Percentiles rank a stretch among this genome's conserved stretches.
Evolutionary conservation across 2,888 invertebrate genomes (phyloP).

Genomic region (Linnaemya tessellans): DNA sequence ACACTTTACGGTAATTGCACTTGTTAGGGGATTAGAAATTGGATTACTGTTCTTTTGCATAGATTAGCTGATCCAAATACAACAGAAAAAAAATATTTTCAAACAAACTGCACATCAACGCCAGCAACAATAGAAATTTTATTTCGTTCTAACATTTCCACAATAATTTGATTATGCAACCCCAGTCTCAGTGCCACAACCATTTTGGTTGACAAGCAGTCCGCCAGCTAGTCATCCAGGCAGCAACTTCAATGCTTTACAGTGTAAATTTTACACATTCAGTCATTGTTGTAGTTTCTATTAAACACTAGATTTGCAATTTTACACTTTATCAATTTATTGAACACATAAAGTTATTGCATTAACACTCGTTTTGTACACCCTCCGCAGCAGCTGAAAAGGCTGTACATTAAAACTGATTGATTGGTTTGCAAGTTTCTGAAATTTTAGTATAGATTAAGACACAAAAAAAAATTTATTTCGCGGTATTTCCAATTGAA

Average conservation of each 20-base stretch:
- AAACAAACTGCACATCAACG: slow-evolving; percentile 4
- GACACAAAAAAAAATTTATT: too few relatives aligned
- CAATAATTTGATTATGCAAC: slow-evolving; percentile 58
- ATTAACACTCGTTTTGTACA: neutral
- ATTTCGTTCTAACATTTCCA: slow-evolving; percentile 39
- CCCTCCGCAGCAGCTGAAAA: neutral
- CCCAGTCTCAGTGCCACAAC: neutral
- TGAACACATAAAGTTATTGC: neutral
- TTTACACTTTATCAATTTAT: slow-evolving; percentile 65
- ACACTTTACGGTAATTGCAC: slow-evolving; percentile 50
- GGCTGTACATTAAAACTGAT: neutral
- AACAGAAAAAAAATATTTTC: neutral
- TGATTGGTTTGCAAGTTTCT: too few relatives aligned
- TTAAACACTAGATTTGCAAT: slow-evolving; percentile 65
- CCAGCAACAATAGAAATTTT: slow-evolving; percentile 40
- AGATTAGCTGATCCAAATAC: slow-evolving; percentile 58
- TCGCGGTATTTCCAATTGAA: too few relatives aligned
- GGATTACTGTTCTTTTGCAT: slow-evolving; percentile 52
- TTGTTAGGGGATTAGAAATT: slow-evolving; percentile 62
- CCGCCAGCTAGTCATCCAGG: neutral
- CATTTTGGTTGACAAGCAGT: neutral
- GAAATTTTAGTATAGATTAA: too few relatives aligned
- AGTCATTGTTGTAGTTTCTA: slow-evolving; percentile 3
- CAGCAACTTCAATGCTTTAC: neutral
- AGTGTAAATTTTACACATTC: neutral